A percentile compares a stretch with the other conserved stretches of the same genome.
Evolutionary conservation across 2,888 invertebrate genomes (phyloP).

Genomic region (Tetropium fuscum): DNA sequence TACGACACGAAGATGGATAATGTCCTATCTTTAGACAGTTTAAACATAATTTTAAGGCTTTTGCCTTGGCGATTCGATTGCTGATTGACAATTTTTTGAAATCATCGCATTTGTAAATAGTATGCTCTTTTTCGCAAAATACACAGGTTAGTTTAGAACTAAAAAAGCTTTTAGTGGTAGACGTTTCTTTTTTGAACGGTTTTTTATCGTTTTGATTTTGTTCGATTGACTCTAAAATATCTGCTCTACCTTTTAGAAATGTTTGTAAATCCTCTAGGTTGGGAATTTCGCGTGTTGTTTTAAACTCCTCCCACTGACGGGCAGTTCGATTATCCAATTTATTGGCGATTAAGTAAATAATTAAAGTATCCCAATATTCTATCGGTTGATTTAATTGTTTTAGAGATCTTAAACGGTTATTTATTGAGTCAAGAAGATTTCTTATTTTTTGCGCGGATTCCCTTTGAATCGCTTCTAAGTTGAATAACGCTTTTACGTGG

Average conservation of each 20-base stretch:
- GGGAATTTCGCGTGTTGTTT: slow-evolving; percentile 1
- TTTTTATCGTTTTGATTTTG: neutral
- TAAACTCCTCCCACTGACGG: slow-evolving; percentile 27
- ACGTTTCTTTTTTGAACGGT: neutral
- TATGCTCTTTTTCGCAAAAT: slow-evolving; percentile 22
- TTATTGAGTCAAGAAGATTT: slow-evolving; percentile 23
- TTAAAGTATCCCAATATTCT: slow-evolving; percentile 24
- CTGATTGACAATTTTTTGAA: slow-evolving; percentile 10
- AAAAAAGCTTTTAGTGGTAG: neutral
- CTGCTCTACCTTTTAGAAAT: slow-evolving; percentile 25
- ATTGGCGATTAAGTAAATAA: slow-evolving; percentile 25
- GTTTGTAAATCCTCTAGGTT: slow-evolving; percentile 19
- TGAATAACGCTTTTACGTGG: slow-evolving; percentile 25
- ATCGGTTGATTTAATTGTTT: slow-evolving; percentile 20
- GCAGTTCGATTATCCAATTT: slow-evolving; percentile 23
- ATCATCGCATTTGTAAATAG: slow-evolving; percentile 20
- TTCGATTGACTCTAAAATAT: slow-evolving; percentile 24
- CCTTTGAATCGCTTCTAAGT: slow-evolving; percentile 5
- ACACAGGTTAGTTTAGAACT: slow-evolving; percentile 3
- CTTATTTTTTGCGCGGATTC: slow-evolving; percentile 10
- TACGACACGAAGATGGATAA: neutral
- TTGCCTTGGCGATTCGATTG: slow-evolving; percentile 1
- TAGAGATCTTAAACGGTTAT: slow-evolving; percentile 23
- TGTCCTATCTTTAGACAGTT: slow-evolving; percentile 2
- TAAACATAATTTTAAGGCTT: neutral